A percentile compares a stretch with the other conserved stretches of the same genome.
Conservation (phyloP, 30 jellyfish, hydroid and myxozoan species). For the Sanderia malayensis region DNA sequence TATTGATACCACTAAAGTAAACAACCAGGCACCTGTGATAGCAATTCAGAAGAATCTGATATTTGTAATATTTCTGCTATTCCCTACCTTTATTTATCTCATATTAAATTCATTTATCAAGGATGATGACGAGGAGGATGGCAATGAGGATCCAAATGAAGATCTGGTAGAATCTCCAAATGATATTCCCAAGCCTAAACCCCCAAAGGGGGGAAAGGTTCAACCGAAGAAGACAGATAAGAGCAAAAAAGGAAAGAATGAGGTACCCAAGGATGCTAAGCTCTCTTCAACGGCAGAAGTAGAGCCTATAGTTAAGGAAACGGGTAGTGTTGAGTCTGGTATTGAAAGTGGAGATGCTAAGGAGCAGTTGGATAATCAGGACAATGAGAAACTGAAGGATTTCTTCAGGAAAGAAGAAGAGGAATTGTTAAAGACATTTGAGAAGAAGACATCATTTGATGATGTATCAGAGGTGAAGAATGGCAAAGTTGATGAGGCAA, state of each 20-base stretch:
- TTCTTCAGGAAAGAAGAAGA: slow-evolving; percentile 1
- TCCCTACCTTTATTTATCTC: no score
- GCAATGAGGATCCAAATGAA: neutral
- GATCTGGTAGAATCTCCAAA: slow-evolving; percentile 12
- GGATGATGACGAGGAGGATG: neutral
- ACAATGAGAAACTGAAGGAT: slow-evolving; percentile 3
- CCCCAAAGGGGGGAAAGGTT: neutral
- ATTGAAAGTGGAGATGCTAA: no score
- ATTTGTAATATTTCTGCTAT: no score
- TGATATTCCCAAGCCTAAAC: neutral
- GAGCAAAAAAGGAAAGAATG: neutral
- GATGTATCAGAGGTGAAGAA: neutral
- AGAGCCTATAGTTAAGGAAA: neutral
- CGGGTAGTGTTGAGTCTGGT: no score
- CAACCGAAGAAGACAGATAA: neutral
- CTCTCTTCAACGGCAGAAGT: neutral
- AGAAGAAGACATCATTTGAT: slow-evolving; percentile 1
- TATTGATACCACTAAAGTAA: neutral
- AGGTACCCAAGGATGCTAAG: neutral
- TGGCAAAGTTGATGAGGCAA: neutral
- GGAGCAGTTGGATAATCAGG: no score
- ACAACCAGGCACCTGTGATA: no score
- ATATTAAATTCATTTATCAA: no score
- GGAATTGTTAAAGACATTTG: slow-evolving; percentile 5
- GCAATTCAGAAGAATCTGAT: no score